Conservation (phyloP, 2,888 invertebrate species). For the Tachina grossa region DNA sequence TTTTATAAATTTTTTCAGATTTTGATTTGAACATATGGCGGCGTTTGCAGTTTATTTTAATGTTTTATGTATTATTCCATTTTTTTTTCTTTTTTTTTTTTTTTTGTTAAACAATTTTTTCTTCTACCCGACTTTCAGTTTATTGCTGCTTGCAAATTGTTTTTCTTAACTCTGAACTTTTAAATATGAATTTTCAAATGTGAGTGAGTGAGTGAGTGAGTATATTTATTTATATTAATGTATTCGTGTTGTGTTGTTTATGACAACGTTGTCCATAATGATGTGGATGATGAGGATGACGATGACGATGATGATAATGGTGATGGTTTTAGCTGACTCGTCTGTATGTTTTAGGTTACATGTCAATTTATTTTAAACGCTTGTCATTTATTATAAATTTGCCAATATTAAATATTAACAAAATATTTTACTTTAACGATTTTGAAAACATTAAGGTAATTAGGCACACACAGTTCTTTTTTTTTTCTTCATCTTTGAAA, state of each 20-base stretch:
- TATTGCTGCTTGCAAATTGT: constrained; percentile 45
- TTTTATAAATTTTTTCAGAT: not conserved
- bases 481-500: not conserved
- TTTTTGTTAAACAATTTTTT: not conserved
- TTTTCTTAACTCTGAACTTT: constrained; percentile 65
- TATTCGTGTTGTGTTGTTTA: constrained; percentile 19
- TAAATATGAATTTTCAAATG: constrained; percentile 20
- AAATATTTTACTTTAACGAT: constrained; percentile 40
- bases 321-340: constrained; percentile 22
- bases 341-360: constrained; percentile 60
- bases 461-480: constrained; percentile 24
- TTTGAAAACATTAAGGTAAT: constrained; percentile 24
- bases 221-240: not conserved
- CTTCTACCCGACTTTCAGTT: constrained; percentile 15
- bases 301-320: constrained; percentile 11
- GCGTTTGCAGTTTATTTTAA: constrained; percentile 24
- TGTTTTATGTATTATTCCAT: not conserved
- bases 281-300: constrained; percentile 33
- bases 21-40: constrained; percentile 45
- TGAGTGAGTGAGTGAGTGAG: not conserved
- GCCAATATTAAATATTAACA: constrained; percentile 47
- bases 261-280: constrained; percentile 48
- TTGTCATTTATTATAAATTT: constrained; percentile 58
- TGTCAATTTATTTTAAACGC: constrained; percentile 55
- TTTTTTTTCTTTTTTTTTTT: too few relatives aligned